Evolutionary conservation across 30 jellyfish, hydroid and myxozoan species (phyloP).

Genomic region (Mastigias papua): DNA sequence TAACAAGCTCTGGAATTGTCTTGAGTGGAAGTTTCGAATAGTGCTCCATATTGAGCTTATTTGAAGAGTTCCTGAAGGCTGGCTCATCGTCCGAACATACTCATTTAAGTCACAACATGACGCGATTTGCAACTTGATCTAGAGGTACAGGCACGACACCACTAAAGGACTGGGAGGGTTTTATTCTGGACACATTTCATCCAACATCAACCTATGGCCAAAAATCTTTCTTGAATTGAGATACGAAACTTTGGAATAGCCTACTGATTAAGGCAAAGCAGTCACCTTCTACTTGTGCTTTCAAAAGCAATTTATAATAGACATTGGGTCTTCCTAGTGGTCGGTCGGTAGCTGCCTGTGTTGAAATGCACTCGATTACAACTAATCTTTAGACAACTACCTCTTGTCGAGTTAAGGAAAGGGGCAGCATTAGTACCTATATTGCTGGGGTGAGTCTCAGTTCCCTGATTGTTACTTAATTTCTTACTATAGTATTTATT

Average conservation of each 20-base stretch:
- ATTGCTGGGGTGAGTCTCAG: neutral
- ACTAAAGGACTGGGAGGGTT: too few species aligned
- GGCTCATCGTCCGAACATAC: too few species aligned
- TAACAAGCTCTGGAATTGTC: constrained; percentile 41
- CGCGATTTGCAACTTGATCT: too few species aligned
- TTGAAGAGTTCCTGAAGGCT: too few species aligned
- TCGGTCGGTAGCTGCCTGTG: neutral
- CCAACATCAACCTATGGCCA: too few species aligned
- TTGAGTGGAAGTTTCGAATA: constrained; percentile 44
- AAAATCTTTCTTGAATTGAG: too few species aligned
- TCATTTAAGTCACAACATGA: too few species aligned
- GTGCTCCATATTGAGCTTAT: too few species aligned
- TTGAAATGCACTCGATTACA: neutral
- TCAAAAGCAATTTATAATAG: neutral
- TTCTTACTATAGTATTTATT: too few species aligned
- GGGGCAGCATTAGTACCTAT: neutral
- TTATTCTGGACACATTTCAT: too few species aligned
- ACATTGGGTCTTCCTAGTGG: neutral
- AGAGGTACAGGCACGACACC: too few species aligned
- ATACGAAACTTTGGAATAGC: too few species aligned
- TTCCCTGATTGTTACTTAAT: neutral
- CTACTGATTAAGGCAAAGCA: neutral
- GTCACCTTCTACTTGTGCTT: neutral
- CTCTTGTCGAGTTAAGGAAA: neutral
- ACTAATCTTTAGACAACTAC: neutral